Evolutionary conservation across 2,113 vertebrate species (phyloP), one percentile per base, ranked within the genome.

Genomic region (Microcebus tavaratra): DNA sequence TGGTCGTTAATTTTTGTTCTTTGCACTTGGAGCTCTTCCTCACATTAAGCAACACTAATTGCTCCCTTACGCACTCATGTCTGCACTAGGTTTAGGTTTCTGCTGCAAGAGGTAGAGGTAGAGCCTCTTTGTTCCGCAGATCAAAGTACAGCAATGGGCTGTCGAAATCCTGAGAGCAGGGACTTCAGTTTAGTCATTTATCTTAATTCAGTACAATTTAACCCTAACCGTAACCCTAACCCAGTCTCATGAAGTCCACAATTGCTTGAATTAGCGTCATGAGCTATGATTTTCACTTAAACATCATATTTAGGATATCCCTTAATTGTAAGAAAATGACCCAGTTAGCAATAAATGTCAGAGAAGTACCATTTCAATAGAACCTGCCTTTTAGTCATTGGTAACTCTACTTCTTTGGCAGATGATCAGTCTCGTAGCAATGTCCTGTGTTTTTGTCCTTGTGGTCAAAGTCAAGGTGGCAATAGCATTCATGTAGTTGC

Each of bases 341-440:
- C 15, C 27, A 7, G 4, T 42, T 57, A n/a, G 12, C 13, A n/a
- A 27, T n/a, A 55, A 11, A 6, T 1, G 8, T 31, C 7, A 72
- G 0, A 34, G 53, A 17, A 12, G 20, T 39, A 15, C 6, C 42
- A 25, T 72, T 81, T 57, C 29, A 6, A 68, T 34, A 31, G 0
- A 50, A 0, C 5, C 0, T 20, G 6, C 48, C 11, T 90, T 39
- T 6, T 70, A 5, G 34, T 2, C 53, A 89, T 61, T 27, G 6
- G 15, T 34, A 45, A 27, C 7, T 6, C 4, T 50, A 20, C 2
- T 29, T 31, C 67, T 12, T 23, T 1, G 55, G 53, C 65, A 94
- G 13, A 0, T 0, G 0, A 83, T 68, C 59, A 84, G 10, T 39
- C 76, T 31, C 0, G 0, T 23, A 25, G 20, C 59, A 50, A 3